phyloP scores from a whole-genome alignment of 2,888 invertebrate species.

The Athalia rosae region DNA sequence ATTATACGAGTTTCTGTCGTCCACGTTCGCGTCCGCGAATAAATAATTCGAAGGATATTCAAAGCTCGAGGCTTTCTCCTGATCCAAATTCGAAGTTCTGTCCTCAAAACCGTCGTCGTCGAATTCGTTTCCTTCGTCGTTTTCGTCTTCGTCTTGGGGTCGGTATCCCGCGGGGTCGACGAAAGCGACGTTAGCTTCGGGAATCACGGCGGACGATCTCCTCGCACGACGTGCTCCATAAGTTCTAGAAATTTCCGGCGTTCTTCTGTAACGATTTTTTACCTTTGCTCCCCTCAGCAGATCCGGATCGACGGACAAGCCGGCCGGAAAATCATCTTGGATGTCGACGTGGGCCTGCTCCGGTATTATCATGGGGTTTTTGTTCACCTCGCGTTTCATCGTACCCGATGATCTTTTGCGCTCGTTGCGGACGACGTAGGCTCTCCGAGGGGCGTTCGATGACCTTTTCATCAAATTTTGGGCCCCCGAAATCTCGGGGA shows the following conservation, averaged over 20 bases:
- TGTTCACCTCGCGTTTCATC: conserved; percentile 33
- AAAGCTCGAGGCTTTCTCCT: conserved; percentile 9
- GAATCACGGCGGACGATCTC: conserved; percentile 25
- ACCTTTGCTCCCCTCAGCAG: conserved; percentile 42
- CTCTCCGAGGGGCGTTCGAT: conserved; percentile 43
- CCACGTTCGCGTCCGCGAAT: not conserved
- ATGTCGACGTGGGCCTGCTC: conserved; percentile 50
- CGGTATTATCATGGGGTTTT: conserved; percentile 49
- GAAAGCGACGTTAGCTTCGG: conserved; percentile 22
- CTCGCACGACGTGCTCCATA: not conserved
- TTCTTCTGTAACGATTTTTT: not conserved
- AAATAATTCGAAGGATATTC: conserved; percentile 22
- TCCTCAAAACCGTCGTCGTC: conserved; percentile 51
- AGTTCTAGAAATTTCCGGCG: not conserved
- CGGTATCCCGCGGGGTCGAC: conserved; percentile 28
- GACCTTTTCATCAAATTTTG: conserved; percentile 51
- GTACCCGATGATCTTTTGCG: conserved; percentile 28
- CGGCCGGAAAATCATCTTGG: conserved; percentile 47
- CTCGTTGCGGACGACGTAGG: conserved; percentile 50
- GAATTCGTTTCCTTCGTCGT: conserved; percentile 46
- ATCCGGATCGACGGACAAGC: conserved; percentile 48
- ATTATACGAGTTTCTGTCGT: not conserved
- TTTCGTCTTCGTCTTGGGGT: conserved; percentile 48
- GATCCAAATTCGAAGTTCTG: conserved; percentile 45
- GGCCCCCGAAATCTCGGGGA: conserved; percentile 6